Evolutionary conservation across 1,140 invertebrate genomes (phyloP).

Genomic region (Drosophila lacertosa): DNA sequence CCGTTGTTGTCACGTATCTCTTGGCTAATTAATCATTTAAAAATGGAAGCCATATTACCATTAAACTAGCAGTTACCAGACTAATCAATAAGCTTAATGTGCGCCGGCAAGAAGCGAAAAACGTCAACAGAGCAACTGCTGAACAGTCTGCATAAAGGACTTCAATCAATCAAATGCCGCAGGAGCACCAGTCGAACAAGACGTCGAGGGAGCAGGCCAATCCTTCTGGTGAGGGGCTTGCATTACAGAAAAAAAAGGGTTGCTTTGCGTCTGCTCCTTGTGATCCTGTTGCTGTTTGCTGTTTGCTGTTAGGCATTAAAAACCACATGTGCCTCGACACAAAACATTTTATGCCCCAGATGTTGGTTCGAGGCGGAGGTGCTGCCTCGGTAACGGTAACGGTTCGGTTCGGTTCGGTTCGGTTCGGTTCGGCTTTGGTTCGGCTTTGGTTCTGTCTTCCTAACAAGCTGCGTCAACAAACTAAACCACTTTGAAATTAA

Average conservation of each 20-base stretch:
- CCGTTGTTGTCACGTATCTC: not conserved
- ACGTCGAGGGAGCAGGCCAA: not conserved
- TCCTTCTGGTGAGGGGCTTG: not conserved
- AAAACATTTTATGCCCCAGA: conserved; percentile 59
- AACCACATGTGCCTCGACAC: conserved; percentile 65
- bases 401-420: not conserved
- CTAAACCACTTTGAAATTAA: conserved; percentile 82
- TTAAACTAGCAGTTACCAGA: conserved; percentile 21
- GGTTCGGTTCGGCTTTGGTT: not conserved
- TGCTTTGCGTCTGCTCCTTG: not conserved
- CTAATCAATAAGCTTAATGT: conserved; percentile 69
- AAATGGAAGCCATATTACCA: conserved; percentile 33
- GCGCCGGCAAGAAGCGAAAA: conserved; percentile 33
- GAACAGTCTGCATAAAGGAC: conserved; percentile 32
- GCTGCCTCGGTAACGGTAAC: conserved; percentile 6
- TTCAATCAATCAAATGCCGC: conserved; percentile 77
- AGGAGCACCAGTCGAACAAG: conserved; percentile 49
- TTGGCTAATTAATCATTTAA: conserved; percentile 66
- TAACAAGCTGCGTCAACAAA: conserved; percentile 80
- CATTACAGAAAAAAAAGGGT: conserved; percentile 27
- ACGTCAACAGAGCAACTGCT: conserved; percentile 30
- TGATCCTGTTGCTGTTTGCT: conserved; percentile 27
- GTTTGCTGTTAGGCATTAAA: conserved; percentile 59
- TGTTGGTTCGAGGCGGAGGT: conserved; percentile 19
- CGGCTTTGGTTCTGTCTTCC: conserved; percentile 22